phyloP scores from a whole-genome alignment of 2,888 invertebrate genomes.

The Cantharis rufa region DNA sequence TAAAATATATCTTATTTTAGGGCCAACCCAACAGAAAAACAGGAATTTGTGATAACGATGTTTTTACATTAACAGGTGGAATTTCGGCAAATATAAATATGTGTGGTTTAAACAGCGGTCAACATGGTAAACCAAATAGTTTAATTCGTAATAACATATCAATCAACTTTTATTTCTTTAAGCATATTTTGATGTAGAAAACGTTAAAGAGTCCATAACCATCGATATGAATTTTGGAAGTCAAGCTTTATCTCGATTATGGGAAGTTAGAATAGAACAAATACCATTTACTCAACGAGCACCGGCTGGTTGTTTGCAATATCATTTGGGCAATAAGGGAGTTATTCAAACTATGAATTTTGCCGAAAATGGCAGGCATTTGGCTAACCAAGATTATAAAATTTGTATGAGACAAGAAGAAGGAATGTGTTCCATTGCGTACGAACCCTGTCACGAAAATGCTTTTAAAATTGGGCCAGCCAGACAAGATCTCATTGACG shows the following conservation, averaged over 20 bases:
- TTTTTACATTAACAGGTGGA: slow-evolving; percentile 65
- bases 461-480: slow-evolving; percentile 74
- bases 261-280: slow-evolving; percentile 79
- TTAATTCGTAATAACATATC: not conserved
- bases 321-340: slow-evolving; percentile 65
- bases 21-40: slow-evolving; percentile 81
- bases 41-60: slow-evolving; percentile 79
- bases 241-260: slow-evolving; percentile 69
- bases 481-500: slow-evolving; percentile 27
- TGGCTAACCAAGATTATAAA: slow-evolving; percentile 78
- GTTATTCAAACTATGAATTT: slow-evolving; percentile 78
- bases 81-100: slow-evolving; percentile 65
- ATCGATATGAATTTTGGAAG: slow-evolving; percentile 64
- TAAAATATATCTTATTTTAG: slow-evolving; percentile 52
- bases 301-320: slow-evolving; percentile 78
- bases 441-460: slow-evolving; percentile 74
- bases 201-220: slow-evolving; percentile 56
- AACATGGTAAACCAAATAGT: slow-evolving; percentile 66
- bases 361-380: slow-evolving; percentile 79
- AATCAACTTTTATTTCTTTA: slow-evolving; percentile 33
- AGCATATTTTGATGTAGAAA: slow-evolving; percentile 74
- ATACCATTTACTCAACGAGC: slow-evolving; percentile 77
- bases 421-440: slow-evolving; percentile 75
- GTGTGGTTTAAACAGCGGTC: slow-evolving; percentile 84
- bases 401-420: slow-evolving; percentile 73